These are phyloP conservation scores for Pachyseris speciosa DNA, from an alignment of 64 coral and sea anemone genomes.

Conservation along the genomic window DNA sequence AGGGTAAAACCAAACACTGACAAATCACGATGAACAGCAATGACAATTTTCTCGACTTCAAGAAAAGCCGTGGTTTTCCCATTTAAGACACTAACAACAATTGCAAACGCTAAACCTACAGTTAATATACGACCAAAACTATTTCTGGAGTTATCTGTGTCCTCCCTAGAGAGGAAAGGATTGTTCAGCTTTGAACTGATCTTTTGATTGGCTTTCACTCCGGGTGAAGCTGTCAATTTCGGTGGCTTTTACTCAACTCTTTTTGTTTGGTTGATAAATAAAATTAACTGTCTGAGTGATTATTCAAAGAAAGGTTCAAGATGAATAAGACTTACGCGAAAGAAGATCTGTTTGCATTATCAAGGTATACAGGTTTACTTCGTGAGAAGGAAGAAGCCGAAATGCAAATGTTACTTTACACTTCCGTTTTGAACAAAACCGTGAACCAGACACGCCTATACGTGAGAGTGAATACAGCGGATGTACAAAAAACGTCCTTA, in stretches of 20 bases:
- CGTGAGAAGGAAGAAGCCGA: not conserved
- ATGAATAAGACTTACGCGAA: not conserved
- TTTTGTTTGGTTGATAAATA: not conserved
- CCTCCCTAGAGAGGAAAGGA: not conserved
- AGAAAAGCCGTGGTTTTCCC: not conserved
- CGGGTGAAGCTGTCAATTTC: not conserved
- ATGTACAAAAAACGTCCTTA: not conserved
- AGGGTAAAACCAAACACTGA: not conserved
- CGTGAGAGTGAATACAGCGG: not conserved
- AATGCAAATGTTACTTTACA: not conserved
- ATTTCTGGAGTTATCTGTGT: too few species aligned
- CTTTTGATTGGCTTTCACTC: not conserved
- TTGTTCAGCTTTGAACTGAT: not conserved
- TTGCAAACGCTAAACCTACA: too few species aligned
- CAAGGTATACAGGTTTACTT: not conserved
- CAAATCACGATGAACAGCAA: not conserved
- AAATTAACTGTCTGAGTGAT: not conserved
- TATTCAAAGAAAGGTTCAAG: not conserved
- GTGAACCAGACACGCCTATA: not conserved
- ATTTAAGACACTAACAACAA: not conserved
- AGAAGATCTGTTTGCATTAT: not conserved
- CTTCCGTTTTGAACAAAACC: not conserved
- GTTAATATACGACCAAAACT: not conserved
- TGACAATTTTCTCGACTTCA: not conserved
- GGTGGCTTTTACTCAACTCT: not conserved